These are phyloP conservation scores for Ecdyonurus torrentis DNA, from an alignment of 2,888 invertebrate genomes.

Conservation along the genomic window DNA sequence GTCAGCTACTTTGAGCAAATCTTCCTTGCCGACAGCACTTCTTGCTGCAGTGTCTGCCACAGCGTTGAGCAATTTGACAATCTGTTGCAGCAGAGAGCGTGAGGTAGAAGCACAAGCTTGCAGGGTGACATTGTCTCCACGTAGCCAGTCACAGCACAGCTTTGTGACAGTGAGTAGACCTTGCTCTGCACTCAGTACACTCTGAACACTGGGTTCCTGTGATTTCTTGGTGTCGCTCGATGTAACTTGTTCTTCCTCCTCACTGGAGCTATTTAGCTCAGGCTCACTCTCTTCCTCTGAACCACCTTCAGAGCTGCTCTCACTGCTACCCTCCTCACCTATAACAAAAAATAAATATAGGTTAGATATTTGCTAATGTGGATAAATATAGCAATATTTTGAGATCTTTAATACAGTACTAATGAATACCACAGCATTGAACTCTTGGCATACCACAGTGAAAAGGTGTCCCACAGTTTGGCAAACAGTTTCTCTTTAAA, in stretches of 20 bases:
- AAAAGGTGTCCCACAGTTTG: too few species aligned
- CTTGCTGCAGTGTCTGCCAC: constrained; percentile 45
- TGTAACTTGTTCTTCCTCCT: constrained; percentile 14
- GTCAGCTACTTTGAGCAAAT: constrained; percentile 18
- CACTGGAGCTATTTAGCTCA: constrained; percentile 12
- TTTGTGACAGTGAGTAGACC: constrained; percentile 36
- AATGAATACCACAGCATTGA: too few species aligned
- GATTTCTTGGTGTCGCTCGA: background rate
- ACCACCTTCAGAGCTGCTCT: constrained; percentile 11
- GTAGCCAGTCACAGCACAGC: constrained; percentile 71
- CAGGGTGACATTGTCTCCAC: constrained; percentile 58
- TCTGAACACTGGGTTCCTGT: background rate
- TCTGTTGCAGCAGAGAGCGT: constrained; percentile 58
- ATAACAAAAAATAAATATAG: constrained; percentile 3
- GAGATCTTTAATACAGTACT: too few species aligned
- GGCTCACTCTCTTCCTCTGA: constrained; percentile 17
- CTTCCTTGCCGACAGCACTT: constrained; percentile 1
- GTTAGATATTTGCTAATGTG: too few species aligned
- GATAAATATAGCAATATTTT: too few species aligned
- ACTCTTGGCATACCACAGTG: too few species aligned
- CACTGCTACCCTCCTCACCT: constrained; percentile 12
- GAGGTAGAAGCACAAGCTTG: constrained; percentile 64
- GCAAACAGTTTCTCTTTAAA: too few species aligned
- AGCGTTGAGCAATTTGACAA: constrained; percentile 64
- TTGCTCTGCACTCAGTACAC: constrained; percentile 14